These are phyloP conservation scores for Busseola fusca DNA, from an alignment of 2,888 invertebrate species.

Conservation along the genomic window DNA sequence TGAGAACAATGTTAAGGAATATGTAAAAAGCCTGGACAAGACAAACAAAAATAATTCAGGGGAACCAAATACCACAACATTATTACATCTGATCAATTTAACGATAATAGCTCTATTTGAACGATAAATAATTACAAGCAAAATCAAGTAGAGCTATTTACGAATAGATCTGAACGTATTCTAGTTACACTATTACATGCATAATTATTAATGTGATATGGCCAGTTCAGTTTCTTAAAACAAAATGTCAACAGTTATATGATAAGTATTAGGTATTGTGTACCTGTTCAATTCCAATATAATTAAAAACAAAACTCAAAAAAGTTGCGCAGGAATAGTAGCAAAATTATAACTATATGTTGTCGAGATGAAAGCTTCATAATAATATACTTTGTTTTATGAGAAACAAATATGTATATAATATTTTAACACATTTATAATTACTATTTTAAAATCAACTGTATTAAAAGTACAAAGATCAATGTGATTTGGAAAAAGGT, in stretches of 20 bases:
- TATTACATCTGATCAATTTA: constrained; percentile 47
- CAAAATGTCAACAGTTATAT: constrained; percentile 58
- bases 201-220: constrained; percentile 57
- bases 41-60: constrained; percentile 64
- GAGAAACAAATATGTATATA: constrained; percentile 72
- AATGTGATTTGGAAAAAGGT: constrained; percentile 78
- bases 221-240: constrained; percentile 59
- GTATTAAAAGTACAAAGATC: constrained; percentile 77
- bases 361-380: constrained; percentile 53
- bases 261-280: constrained; percentile 42
- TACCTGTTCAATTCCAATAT: constrained; percentile 58
- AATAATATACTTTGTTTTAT: constrained; percentile 52
- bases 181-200: constrained; percentile 44
- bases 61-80: constrained; percentile 52
- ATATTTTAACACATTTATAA: constrained; percentile 75
- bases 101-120: constrained; percentile 60
- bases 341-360: constrained; percentile 63
- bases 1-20: constrained; percentile 82
- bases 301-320: constrained; percentile 65
- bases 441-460: constrained; percentile 72
- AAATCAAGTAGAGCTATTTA: constrained; percentile 58
- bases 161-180: constrained; percentile 39
- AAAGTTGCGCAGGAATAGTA: constrained; percentile 62
- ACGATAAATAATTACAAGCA: constrained; percentile 62
- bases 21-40: constrained; percentile 64